Evolutionary conservation across 2,113 vertebrate genomes (phyloP), one percentile per base, ranked within the genome.

Genomic region (Hippopotamus amphibius): DNA sequence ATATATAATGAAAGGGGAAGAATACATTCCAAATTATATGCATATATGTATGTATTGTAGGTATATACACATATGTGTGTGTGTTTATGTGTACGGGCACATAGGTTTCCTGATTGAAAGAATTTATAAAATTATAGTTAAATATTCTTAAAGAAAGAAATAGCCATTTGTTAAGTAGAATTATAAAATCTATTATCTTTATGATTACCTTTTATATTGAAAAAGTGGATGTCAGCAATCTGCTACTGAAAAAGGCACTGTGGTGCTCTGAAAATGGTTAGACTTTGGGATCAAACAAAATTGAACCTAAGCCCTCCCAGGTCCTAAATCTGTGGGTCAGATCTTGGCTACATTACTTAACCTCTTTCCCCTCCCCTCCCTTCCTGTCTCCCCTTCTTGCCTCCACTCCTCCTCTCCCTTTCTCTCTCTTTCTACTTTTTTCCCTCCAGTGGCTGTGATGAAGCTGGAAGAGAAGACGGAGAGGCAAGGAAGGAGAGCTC

Each of bases 71-170:
- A 66, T 4, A 21, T 55, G 11, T 55, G 46, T 41, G 24, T 83
- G 33, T 92, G 50, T n/a, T 22, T 61, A 28, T 57, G 15, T 53
- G 9, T 83, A 21, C 1, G 79, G 19, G 68, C 17, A 57, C 21
- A 87, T 5, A 41, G 22, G 11, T 88, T 96, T 74, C 33, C 30
- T 88, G 57, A 66, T 28, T 41, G 19, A n/a, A 88, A 88, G 14
- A 68, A 66, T 72, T 66, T 85, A 21, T 71, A 93, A 77, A 86
- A 76, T 22, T 72, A n/a, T 55, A 81, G 53, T 65, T 89, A 48
- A 86, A 59, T 63, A 86, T 71, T 74, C 37, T 90, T 50, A 84
- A n/a, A 90, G n/a, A 69, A 84, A 88, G 10, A 72, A 80, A 69
- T 24, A 66, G 13, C 9, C 5, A 69, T 69, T 83, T 55, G 33